Conservation (phyloP, 2,797 vertebrate genomes). For the Chloroceryle amazona region DNA sequence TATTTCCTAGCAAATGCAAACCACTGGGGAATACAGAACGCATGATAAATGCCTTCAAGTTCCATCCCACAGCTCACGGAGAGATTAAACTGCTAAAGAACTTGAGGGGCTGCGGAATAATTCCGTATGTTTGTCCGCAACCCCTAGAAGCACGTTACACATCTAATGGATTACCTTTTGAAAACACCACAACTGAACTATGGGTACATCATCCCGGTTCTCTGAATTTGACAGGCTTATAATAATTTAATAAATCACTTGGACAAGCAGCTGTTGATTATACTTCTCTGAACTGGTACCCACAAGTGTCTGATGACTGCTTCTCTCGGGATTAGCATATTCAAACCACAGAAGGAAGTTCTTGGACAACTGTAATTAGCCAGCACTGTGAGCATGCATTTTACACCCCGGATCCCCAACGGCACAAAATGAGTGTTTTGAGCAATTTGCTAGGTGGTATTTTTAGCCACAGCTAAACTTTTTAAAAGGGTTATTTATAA, state of each 20-base stretch:
- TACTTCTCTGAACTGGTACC: background rate
- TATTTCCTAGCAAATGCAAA: background rate
- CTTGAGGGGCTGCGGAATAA: background rate
- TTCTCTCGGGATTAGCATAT: background rate
- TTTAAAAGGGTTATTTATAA: background rate
- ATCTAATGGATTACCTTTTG: background rate
- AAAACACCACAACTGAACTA: background rate
- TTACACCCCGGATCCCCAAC: background rate
- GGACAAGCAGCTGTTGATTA: background rate
- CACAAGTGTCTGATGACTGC: background rate
- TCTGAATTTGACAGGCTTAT: background rate
- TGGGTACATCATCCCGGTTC: background rate
- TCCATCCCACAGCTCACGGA: background rate
- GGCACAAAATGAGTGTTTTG: background rate
- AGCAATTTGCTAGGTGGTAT: background rate
- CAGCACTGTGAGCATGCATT: background rate
- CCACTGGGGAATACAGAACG: background rate
- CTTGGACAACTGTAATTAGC: background rate
- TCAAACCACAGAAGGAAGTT: background rate
- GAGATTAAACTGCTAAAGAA: background rate
- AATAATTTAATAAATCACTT: background rate
- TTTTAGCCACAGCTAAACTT: background rate
- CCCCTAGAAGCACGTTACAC: background rate
- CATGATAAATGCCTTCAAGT: background rate
- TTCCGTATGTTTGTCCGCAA: background rate